Conservation (phyloP, 2,888 invertebrate genomes). For the Clitarchus hookeri region DNA sequence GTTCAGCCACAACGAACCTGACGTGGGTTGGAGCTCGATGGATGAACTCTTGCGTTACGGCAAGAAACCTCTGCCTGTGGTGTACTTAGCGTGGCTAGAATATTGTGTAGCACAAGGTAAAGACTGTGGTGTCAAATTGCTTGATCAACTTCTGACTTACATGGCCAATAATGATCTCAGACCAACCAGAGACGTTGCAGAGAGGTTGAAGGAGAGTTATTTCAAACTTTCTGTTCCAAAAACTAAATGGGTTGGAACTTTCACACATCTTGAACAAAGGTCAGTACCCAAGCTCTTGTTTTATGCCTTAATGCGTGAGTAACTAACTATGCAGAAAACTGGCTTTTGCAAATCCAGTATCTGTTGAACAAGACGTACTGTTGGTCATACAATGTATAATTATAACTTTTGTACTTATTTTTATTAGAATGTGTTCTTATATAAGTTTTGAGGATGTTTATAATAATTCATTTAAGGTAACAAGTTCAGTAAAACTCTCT, state of each 20-base stretch:
- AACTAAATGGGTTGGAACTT: background rate
- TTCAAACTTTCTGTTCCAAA: background rate
- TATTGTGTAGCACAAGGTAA: conserved; percentile 54
- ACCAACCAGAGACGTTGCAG: conserved; percentile 52
- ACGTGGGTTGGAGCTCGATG: conserved; percentile 66
- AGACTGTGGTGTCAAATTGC: conserved; percentile 54
- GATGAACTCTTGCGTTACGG: conserved; percentile 58
- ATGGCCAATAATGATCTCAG: conserved; percentile 59
- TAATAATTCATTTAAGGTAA: no score
- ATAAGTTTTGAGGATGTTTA: no score
- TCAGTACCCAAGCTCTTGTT: background rate
- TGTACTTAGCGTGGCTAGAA: conserved; percentile 61
- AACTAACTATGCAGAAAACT: no score
- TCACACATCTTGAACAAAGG: background rate
- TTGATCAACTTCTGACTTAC: conserved; percentile 62
- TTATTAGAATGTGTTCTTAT: no score
- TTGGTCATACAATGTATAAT: no score
- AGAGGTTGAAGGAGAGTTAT: conserved; percentile 47
- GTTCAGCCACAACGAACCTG: conserved; percentile 61
- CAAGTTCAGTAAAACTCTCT: no score
- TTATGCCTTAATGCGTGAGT: no score
- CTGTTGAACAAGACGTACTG: no score
- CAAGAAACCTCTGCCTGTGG: conserved; percentile 56
- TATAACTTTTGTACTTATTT: no score
- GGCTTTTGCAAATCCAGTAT: no score